Evolutionary conservation across 1,140 invertebrate genomes (phyloP).

Genomic region (Rhynchophorus ferrugineus): DNA sequence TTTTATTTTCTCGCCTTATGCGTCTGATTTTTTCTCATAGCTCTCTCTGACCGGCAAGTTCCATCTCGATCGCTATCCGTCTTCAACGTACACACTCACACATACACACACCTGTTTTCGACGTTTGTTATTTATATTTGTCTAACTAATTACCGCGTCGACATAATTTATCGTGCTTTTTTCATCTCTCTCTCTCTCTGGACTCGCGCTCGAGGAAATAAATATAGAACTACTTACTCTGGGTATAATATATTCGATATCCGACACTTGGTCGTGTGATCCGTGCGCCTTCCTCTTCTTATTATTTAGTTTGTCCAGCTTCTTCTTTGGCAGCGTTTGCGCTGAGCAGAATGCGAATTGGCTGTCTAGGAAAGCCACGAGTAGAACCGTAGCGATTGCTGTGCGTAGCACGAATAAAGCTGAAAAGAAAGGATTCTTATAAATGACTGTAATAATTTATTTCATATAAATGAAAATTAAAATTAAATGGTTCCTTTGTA

Average conservation of each 20-base stretch:
- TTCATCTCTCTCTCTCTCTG: no score
- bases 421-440: slow-evolving; percentile 35
- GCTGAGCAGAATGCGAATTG: slow-evolving; percentile 47
- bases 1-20: no score
- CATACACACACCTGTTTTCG: background rate
- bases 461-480: no score
- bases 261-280: slow-evolving; percentile 42
- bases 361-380: slow-evolving; percentile 44
- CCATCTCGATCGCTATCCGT: no score
- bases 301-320: no score
- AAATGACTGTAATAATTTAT: no score
- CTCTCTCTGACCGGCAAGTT: no score
- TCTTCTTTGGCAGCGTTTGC: slow-evolving; percentile 31
- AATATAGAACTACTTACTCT: slow-evolving; percentile 44
- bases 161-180: background rate
- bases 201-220: no score
- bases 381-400: slow-evolving; percentile 38
- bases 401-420: slow-evolving; percentile 41
- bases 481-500: no score
- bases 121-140: background rate
- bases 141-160: background rate
- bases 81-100: no score
- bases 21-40: no score
- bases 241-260: slow-evolving; percentile 47
- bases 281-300: slow-evolving; percentile 29